Percentiles rank a stretch among this genome's conserved stretches.
Evolutionary conservation across 1,140 invertebrate species (phyloP).

Genomic region (Helicoverpa armigera): DNA sequence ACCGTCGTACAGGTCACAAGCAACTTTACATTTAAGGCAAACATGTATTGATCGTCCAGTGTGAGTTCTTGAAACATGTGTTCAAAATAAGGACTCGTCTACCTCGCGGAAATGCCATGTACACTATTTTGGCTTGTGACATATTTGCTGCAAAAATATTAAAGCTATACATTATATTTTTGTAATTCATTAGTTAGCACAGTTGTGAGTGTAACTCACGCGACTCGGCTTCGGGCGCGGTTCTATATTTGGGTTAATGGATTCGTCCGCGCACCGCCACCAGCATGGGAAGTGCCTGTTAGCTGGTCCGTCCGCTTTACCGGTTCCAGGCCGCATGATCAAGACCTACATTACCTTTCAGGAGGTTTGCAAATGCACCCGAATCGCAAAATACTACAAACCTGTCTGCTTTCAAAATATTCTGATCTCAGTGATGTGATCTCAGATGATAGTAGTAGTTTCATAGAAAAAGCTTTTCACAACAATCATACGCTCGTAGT

Average conservation of each 20-base stretch:
- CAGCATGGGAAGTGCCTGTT: constrained; percentile 83
- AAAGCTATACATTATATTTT: not conserved
- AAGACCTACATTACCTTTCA: constrained; percentile 32
- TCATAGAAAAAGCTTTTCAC: too few species aligned
- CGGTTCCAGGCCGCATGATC: constrained; percentile 45
- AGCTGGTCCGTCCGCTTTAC: constrained; percentile 71
- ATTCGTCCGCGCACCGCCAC: constrained; percentile 79
- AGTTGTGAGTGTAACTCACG: constrained; percentile 59
- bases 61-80: not conserved
- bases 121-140: not conserved
- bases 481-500: too few species aligned
- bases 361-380: not conserved
- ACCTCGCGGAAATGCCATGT: not conserved
- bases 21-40: constrained; percentile 16
- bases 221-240: constrained; percentile 77
- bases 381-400: not conserved
- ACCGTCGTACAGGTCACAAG: not conserved
- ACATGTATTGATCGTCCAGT: not conserved
- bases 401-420: not conserved
- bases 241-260: constrained; percentile 86
- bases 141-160: not conserved
- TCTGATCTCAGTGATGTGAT: not conserved
- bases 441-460: too few species aligned
- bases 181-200: constrained; percentile 40
- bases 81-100: not conserved